Conservation (phyloP, 2,888 invertebrate species). For the Physocephala rufipes region DNA sequence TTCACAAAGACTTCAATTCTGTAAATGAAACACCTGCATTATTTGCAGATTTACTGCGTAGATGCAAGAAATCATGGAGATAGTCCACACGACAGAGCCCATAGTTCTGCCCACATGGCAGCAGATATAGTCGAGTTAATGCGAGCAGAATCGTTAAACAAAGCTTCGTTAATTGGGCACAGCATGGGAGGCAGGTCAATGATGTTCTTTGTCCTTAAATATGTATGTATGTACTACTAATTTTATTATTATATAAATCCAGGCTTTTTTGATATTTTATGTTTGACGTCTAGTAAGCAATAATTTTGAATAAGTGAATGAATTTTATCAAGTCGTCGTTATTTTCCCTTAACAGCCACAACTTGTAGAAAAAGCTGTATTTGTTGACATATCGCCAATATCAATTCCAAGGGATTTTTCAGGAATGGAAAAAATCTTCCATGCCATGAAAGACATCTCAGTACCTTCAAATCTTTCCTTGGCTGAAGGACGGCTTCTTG, state of each 20-base stretch:
- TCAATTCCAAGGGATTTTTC: slow-evolving; percentile 69
- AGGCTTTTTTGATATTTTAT: not conserved
- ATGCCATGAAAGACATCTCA: slow-evolving; percentile 72
- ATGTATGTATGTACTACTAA: slow-evolving; percentile 66
- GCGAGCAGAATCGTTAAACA: slow-evolving; percentile 71
- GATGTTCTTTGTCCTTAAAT: slow-evolving; percentile 83
- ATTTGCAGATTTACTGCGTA: slow-evolving; percentile 61
- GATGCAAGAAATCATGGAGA: slow-evolving; percentile 97
- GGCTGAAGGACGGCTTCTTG: slow-evolving; percentile 75
- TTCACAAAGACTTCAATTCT: too few relatives aligned
- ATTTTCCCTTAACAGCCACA: slow-evolving; percentile 66
- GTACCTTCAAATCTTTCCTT: slow-evolving; percentile 73
- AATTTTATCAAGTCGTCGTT: not conserved
- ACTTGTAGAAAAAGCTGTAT: slow-evolving; percentile 73
- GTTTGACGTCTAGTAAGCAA: not conserved
- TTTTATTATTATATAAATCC: not conserved
- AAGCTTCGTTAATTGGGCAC: slow-evolving; percentile 83
- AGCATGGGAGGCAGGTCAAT: slow-evolving; percentile 96
- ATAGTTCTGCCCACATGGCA: slow-evolving; percentile 80
- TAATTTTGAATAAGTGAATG: not conserved
- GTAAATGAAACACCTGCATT: too few relatives aligned
- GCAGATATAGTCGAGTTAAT: slow-evolving; percentile 77
- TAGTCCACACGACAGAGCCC: slow-evolving; percentile 80
- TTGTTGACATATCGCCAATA: slow-evolving; percentile 79
- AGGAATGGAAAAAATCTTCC: slow-evolving; percentile 72